Base-by-base conservation (phyloP, 2,888 invertebrate genomes). In the Fragum whitleyi region DNA sequence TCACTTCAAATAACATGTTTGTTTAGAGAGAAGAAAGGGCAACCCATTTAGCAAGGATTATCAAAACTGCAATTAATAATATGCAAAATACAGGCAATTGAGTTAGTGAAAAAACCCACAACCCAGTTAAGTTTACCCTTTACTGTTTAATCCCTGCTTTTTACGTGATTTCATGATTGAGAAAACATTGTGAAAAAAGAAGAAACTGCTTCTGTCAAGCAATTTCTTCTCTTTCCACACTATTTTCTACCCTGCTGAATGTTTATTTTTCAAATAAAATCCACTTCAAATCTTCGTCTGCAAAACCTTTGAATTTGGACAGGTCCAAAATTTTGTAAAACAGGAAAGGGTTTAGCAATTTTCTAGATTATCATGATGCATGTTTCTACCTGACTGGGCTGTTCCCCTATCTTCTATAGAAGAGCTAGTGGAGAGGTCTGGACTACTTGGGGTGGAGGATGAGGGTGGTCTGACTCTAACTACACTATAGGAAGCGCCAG, bases 391-490 rank as follows among this genome's bases (percentile, higher is more conserved):
- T 83, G 83, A 70, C 62, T 62, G 65, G 62, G 62, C 39, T 42
- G 69, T 77, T 29, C 77, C 65, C 65, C 23, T 21, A 42, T 65
- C 42, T 21, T 65, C 65, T 42, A 57, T 39, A 29, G 77, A 67
- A 68, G 55, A 39, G 28, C 32, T 53, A 51, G 69, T 19, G 21
- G 73, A 32, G 21, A 73, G 23, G 19, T 78, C 83, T 42, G 83
- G 78, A 65, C 83, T 80, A 62, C 77, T 71, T 53, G 67, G 74
- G 1, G 53, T 76, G 71, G 79, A 83, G 59, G 81, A 77, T 6
- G 75, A 51, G 57, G 77, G 21, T 32, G 72, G 28, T 42, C 21
- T 59, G 16, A 61, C 53, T 77, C 51, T 74, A 53, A 65, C 51
- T 16, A 51, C n/a, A 32, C 74, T 69, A 23, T 74, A 59, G 32